Evolutionary conservation across 2,113 vertebrate genomes (phyloP), one percentile per base, ranked within the genome.

Genomic region (Turdus rufiventris): DNA sequence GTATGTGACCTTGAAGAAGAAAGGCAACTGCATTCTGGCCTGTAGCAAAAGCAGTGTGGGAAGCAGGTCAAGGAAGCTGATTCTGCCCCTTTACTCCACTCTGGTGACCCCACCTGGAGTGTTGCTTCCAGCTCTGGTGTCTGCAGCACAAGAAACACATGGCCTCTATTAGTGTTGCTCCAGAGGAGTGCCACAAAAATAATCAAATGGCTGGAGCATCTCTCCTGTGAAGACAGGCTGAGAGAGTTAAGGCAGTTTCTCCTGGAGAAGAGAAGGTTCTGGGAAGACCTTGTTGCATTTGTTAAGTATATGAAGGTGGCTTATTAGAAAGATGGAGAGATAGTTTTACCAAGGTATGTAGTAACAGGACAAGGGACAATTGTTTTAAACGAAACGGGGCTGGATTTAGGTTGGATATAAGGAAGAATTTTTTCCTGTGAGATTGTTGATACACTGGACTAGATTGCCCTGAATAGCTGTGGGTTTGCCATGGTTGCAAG

Each of bases 41-140:
- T 81, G 21, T 28, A 33, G 29, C 4, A 63, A 68, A 77, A 63
- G 18, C 21, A 63, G 14, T 0, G 0, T 3, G 18, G 6, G 2
- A 18, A 50, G 34, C 31, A 63, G 15, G 12, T 26, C 2, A 6
- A 77, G 50, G 12, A 13, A 70, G 2, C 5, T 19, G 25, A 51
- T 40, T 70, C 25, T 73, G 1, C 10, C 2, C 1, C 12, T 50
- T 24, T 56, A 12, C 14, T 28, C 15, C 1, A 6, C n/a, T 28
- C 16, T 54, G 6, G 18, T 63, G 24, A 60, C 8, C 42, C 14
- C 8, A 17, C 2, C 8, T 73, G 21, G 9, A 17, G 5, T 51
- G 43, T 10, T 66, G 9, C n/a, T 33, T 28, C 28, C 18, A 50
- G 9, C 5, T 57, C 36, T 83, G 20, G 18, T 15, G 13, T 56